Percentiles rank a stretch among this genome's conserved stretches.
phyloP scores from a whole-genome alignment of 2,888 invertebrate species.

The Lasioglossum pauxillum region DNA sequence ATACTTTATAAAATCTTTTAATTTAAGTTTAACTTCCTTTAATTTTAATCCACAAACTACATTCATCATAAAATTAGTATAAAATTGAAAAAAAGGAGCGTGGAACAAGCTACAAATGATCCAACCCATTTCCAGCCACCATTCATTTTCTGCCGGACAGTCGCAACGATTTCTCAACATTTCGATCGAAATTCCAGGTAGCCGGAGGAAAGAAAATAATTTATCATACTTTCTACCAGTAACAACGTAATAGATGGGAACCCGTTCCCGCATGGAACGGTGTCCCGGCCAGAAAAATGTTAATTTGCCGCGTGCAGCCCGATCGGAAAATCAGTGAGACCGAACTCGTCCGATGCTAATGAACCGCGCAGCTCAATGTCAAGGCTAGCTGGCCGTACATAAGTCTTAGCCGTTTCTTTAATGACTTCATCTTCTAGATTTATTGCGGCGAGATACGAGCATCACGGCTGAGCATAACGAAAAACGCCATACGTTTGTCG shows the following conservation, averaged over 20 bases:
- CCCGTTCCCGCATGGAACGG: background rate
- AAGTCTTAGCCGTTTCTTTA: constrained; percentile 47
- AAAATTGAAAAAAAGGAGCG: background rate
- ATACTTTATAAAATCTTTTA: background rate
- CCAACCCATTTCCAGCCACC: background rate
- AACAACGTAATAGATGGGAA: background rate
- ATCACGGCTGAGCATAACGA: constrained; percentile 15
- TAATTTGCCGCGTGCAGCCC: constrained; percentile 3
- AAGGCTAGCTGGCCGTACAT: constrained; percentile 57
- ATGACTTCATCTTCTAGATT: constrained; percentile 63
- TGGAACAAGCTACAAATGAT: background rate
- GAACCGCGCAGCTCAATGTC: constrained; percentile 57
- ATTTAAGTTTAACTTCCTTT: background rate
- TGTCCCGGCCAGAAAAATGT: background rate
- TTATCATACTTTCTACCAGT: constrained; percentile 8
- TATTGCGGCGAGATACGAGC: constrained; percentile 41
- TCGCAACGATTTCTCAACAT: background rate
- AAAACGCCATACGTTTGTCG: constrained; percentile 36
- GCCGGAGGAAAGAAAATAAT: background rate
- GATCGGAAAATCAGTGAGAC: constrained; percentile 50
- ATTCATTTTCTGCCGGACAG: background rate
- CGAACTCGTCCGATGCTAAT: constrained; percentile 50
- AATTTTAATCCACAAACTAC: background rate
- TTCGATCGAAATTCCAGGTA: background rate
- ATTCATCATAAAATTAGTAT: background rate